A percentile compares a stretch with the other conserved stretches of the same genome.
Conservation (phyloP, 1,140 invertebrate species). For the Andricus grossulariae region DNA sequence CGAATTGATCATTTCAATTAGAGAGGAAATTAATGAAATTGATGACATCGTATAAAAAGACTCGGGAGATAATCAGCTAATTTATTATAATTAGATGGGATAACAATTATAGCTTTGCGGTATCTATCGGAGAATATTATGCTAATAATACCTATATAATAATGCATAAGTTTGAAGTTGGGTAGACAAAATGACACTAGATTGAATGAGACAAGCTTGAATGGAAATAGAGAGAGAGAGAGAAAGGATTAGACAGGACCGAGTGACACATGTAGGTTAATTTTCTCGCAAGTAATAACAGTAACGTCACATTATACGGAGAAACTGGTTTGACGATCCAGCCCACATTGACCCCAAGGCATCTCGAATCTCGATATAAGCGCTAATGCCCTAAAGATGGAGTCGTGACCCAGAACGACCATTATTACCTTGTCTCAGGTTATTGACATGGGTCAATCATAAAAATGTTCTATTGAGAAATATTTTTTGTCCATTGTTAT, state of each 20-base stretch:
- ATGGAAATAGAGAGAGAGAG: neutral
- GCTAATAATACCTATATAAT: neutral
- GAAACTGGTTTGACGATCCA: constrained; percentile 20
- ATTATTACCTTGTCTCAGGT: neutral
- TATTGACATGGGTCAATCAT: neutral
- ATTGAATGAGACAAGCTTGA: constrained; percentile 16
- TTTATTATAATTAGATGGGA: constrained; percentile 9
- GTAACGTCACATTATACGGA: constrained; percentile 15
- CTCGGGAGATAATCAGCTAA: neutral
- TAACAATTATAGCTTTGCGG: neutral
- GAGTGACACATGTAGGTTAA: constrained; percentile 26
- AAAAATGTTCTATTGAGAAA: neutral
- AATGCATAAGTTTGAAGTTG: neutral
- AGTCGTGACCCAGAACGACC: neutral
- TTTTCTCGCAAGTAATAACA: constrained; percentile 11
- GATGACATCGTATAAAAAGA: neutral
- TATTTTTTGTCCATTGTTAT: too few relatives aligned
- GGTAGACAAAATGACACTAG: neutral
- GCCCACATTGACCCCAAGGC: constrained; percentile 27
- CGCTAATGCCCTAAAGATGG: neutral
- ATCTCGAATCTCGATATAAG: constrained; percentile 1
- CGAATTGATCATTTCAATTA: neutral
- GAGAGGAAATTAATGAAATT: neutral
- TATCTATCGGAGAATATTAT: neutral
- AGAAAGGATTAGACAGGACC: neutral